Conservation (phyloP, 1,140 invertebrate genomes). For the Dendrolimus punctatus region DNA sequence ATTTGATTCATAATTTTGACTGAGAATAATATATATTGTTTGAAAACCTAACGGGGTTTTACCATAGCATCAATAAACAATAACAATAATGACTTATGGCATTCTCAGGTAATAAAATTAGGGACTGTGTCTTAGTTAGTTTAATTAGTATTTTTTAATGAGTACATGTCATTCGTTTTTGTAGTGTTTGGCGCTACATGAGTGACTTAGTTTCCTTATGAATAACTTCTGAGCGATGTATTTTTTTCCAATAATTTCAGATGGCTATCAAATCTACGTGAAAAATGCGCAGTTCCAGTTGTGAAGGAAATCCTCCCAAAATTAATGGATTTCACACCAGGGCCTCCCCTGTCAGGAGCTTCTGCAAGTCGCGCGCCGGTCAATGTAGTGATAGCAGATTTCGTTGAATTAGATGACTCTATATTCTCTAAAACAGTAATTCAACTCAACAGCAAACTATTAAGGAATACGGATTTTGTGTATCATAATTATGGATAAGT, state of each 20-base stretch:
- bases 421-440: conserved; percentile 73
- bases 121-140: too few relatives aligned
- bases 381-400: conserved; percentile 77
- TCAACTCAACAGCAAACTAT: conserved; percentile 70
- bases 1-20: too few relatives aligned
- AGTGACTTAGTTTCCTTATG: too few relatives aligned
- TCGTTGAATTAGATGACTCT: conserved; percentile 71
- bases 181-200: too few relatives aligned
- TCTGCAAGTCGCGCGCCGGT: conserved; percentile 32
- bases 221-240: too few relatives aligned
- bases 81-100: too few relatives aligned
- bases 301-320: conserved; percentile 69
- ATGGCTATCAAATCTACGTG: conserved; percentile 52
- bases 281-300: conserved; percentile 71
- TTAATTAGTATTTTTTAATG: too few relatives aligned
- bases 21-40: too few relatives aligned
- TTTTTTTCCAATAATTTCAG: conserved; percentile 29
- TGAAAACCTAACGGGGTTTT: too few relatives aligned
- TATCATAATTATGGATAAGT: conserved; percentile 36
- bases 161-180: too few relatives aligned
- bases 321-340: conserved; percentile 69
- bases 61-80: too few relatives aligned
- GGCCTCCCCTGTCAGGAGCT: conserved; percentile 34
- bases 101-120: too few relatives aligned
- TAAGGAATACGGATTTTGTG: conserved; percentile 36